Evolutionary conservation across 2,797 vertebrate genomes (phyloP), one percentile per base, ranked within the genome.

Genomic region (Danio aesculapii): DNA sequence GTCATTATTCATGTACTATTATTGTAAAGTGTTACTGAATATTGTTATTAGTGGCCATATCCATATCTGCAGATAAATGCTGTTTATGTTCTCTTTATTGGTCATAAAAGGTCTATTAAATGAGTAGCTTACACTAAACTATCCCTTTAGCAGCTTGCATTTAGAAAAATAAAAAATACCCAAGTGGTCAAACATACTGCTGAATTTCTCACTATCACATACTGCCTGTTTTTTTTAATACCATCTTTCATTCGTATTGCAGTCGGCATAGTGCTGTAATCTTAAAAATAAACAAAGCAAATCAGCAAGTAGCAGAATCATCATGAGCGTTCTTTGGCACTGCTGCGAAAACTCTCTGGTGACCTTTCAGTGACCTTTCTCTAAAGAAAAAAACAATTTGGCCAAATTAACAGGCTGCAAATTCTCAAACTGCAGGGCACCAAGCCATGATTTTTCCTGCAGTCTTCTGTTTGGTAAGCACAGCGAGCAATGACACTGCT

Each of bases 331-430:
- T 81, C 49, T 30, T 73, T 62, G 67, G 67, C 46, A 70, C 50
- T 11, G 12, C 49, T 67, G 17, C 55, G 57, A 12, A 62, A 19
- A 49, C 6, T 30, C 16, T 61, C 49, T 14, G 63, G 30, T 71
- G 57, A 79, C 68, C 39, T 79, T 79, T 71, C 17, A 21, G 5
- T 74, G 49, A 73, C 19, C 69, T 73, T 67, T 81, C 41, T 66
- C 49, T 67, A 43, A 63, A 11, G 17, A 13, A 53, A 62, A 64
- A 63, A 46, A 79, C 46, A 0, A 71, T 79, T 71, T 71, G 47
- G 78, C 41, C 43, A 74, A 64, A 81, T 81, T 73, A 73, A 49
- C 50, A 57, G 61, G 44, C 43, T 58, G 47, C 43, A 66, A 13
- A 49, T 74, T 64, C 16, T 66, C 59, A 81, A 66, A 74, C 61